Evolutionary conservation across 2,797 vertebrate genomes (phyloP).

Genomic region (Sciaenops ocellatus): DNA sequence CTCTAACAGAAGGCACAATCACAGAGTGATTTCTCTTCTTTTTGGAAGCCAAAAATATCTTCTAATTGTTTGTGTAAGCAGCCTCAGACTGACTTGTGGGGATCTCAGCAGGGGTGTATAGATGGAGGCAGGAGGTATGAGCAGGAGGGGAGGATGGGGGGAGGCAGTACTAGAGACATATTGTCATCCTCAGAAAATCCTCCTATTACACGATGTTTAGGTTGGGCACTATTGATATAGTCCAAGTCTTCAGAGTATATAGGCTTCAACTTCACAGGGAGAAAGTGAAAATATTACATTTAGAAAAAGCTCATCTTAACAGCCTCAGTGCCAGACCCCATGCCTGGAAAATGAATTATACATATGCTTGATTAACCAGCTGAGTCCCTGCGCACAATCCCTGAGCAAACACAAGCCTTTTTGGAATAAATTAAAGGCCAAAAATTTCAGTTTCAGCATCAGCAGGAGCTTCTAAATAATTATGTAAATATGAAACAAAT

Average conservation of each 20-base stretch:
- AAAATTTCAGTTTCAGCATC: constrained; percentile 69
- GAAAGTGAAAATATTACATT: constrained; percentile 70
- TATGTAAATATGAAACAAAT: constrained; percentile 85
- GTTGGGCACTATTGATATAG: constrained; percentile 55
- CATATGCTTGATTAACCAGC: constrained; percentile 81
- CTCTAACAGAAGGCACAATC: constrained; percentile 57
- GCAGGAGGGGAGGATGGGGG: not conserved
- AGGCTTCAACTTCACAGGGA: constrained; percentile 55
- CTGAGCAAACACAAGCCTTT: constrained; percentile 75
- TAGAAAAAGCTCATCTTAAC: constrained; percentile 65
- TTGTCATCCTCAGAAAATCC: constrained; percentile 40
- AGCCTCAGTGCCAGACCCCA: constrained; percentile 69
- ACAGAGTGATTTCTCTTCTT: constrained; percentile 40
- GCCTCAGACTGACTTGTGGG: constrained; percentile 52
- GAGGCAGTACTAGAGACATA: constrained; percentile 8
- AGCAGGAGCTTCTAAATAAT: constrained; percentile 78
- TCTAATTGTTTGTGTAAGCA: constrained; percentile 78
- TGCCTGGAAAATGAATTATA: constrained; percentile 79
- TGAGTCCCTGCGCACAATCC: constrained; percentile 77
- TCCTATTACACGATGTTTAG: constrained; percentile 57
- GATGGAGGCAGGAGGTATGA: constrained; percentile 32
- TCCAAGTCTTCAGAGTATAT: constrained; percentile 59
- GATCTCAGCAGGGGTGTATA: constrained; percentile 60
- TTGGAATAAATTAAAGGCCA: constrained; percentile 78
- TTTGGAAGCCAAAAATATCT: constrained; percentile 59